Base-by-base conservation (phyloP, 2,888 invertebrate species). In the Palloptera scutellata region DNA sequence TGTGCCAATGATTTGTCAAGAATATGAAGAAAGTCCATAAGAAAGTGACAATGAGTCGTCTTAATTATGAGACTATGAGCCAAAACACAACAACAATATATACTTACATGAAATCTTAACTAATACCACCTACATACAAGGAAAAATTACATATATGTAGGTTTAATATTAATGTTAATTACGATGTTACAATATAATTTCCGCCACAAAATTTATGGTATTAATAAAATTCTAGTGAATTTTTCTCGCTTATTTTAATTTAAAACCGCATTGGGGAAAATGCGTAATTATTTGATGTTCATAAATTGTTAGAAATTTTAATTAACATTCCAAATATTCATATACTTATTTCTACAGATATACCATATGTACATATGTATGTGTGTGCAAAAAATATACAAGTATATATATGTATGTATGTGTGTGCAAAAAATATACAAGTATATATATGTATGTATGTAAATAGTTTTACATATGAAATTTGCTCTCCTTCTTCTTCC, bases 291-390 rank as follows among this genome's bases (percentile, higher is more conserved):
- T 55, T 41, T 40, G 42, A 17, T 57, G 42, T 17, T 41, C 17
- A 58, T 58, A 64, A 58, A 58, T 64, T 51, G 64, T 41, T 51
- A 64, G 64, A 58, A 64, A 64, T 64, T 64, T 64, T 57, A 64
- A 64, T 64, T 64, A 64, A 58, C 57, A 64, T 64, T 58, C 58
- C 64, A 64, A 58, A 40, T 58, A 63, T 48, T 63, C 54, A 63
- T 63, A 30, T 30, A 6, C n/a, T n/a, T 30, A 30, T 30, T 30
- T 30, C 30, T 4, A 6, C 30, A n/a, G n/a, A n/a, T n/a, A 30
- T 30, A 6, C 30, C 30, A n/a, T 30, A 30, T 30, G 30, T 30
- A 30, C 2, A 30, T 48, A 15, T 4, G 3, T 15, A 10, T 1
- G 48, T 48, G n/a, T 45, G 45, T 1, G 45, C 13, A 4, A 15